A percentile compares a stretch with the other conserved stretches of the same genome.
Conservation (phyloP, 2,888 invertebrate genomes). For the Heliconius aoede region DNA sequence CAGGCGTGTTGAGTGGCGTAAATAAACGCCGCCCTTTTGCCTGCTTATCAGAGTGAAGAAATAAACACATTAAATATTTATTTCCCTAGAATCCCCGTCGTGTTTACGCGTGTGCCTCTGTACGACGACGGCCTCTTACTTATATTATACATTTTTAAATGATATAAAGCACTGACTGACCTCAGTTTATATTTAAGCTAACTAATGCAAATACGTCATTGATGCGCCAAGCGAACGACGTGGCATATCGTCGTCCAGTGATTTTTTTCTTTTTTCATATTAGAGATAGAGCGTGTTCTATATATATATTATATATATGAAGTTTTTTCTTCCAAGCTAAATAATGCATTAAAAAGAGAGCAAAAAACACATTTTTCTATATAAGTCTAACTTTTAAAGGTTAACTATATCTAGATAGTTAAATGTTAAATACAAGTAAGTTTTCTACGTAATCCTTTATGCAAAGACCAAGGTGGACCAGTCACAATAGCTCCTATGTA, state of each 20-base stretch:
- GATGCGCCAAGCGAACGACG: too few species aligned
- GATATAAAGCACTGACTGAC: too few species aligned
- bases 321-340: too few species aligned
- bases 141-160: too few species aligned
- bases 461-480: conserved; percentile 26
- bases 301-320: background rate
- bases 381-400: background rate
- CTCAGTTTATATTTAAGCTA: too few species aligned
- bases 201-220: too few species aligned
- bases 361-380: background rate
- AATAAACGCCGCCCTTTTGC: too few species aligned
- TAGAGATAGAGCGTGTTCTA: background rate
- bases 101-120: too few species aligned
- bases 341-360: too few species aligned
- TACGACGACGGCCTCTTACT: too few species aligned
- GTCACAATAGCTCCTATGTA: background rate
- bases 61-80: background rate
- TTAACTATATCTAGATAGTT: background rate
- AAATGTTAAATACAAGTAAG: background rate
- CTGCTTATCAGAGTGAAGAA: background rate
- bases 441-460: conserved; percentile 24
- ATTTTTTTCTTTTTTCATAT: background rate
- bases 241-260: too few species aligned
- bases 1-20: background rate
- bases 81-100: background rate